Evolutionary conservation across 2,113 vertebrate genomes (phyloP).

Genomic region (Oenanthe oenanthe): DNA sequence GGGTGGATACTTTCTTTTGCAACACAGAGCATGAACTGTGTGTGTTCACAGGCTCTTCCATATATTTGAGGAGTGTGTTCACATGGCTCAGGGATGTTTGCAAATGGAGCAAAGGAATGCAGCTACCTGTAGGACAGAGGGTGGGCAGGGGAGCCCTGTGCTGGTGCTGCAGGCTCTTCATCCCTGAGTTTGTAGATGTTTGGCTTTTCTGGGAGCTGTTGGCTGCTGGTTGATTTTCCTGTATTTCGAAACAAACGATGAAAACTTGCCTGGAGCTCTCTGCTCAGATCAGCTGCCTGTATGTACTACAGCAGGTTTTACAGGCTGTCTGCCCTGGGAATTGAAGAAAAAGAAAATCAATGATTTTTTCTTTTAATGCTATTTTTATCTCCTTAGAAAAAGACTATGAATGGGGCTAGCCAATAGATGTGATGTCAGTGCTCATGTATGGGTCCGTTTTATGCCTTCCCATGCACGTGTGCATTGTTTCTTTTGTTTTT

Average conservation of each 20-base stretch:
- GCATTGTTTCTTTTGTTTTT: neutral
- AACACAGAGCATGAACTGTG: neutral
- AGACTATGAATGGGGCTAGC: neutral
- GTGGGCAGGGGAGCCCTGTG: neutral
- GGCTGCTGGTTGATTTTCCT: neutral
- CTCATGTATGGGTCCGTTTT: fast-evolving
- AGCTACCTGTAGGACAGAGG: neutral
- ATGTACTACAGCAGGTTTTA: neutral
- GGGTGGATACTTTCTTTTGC: neutral
- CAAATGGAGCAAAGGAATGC: neutral
- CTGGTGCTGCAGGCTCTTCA: neutral
- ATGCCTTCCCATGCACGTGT: neutral
- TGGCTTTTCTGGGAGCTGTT: neutral
- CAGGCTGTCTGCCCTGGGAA: neutral
- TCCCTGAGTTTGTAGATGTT: fast-evolving
- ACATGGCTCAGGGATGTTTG: neutral
- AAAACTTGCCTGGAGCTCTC: neutral
- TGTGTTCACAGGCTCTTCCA: neutral
- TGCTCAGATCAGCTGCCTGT: neutral
- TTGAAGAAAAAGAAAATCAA: neutral
- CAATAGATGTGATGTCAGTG: neutral
- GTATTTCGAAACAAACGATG: neutral
- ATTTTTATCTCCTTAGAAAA: neutral
- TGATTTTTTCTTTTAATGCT: neutral
- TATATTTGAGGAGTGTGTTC: neutral